Evolutionary conservation across 1,140 invertebrate species (phyloP).

Genomic region (Halictus rubicundus): DNA sequence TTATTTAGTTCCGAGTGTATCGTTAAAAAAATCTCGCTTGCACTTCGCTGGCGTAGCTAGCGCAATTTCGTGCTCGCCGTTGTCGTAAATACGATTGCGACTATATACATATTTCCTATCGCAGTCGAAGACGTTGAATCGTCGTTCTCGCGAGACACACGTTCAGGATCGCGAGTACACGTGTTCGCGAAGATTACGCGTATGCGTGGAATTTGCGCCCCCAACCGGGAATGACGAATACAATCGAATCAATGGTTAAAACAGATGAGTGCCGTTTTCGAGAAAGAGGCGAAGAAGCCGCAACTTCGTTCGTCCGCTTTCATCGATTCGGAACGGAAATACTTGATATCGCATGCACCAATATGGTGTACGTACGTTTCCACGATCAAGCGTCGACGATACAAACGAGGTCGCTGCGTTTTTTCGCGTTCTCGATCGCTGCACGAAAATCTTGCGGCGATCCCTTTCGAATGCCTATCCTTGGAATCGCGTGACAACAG

Average conservation of each 20-base stretch:
- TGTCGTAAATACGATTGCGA: slow-evolving; percentile 40
- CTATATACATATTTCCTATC: slow-evolving; percentile 25
- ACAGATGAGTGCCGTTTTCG: no score
- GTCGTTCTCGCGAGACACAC: neutral
- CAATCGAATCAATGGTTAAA: no score
- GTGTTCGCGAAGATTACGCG: no score
- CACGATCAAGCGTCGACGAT: slow-evolving; percentile 49
- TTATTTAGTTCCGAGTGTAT: neutral
- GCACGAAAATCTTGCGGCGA: slow-evolving; percentile 47
- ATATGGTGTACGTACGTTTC: slow-evolving; percentile 70
- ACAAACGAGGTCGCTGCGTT: slow-evolving; percentile 11
- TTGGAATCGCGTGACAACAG: neutral
- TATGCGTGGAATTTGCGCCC: neutral
- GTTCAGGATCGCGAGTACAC: neutral
- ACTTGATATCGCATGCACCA: slow-evolving; percentile 56
- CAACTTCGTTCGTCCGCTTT: slow-evolving; percentile 9
- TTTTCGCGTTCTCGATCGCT: neutral
- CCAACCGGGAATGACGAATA: no score
- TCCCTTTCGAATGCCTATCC: slow-evolving; percentile 22
- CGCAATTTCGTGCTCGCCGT: neutral
- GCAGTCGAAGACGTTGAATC: neutral
- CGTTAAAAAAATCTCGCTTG: neutral
- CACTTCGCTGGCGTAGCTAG: neutral
- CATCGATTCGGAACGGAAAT: slow-evolving; percentile 1
- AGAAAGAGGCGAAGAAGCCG: neutral